Evolutionary conservation across 2,797 vertebrate species (phyloP), one percentile per base, ranked within the genome.

Genomic region (Acanthis flammea): DNA sequence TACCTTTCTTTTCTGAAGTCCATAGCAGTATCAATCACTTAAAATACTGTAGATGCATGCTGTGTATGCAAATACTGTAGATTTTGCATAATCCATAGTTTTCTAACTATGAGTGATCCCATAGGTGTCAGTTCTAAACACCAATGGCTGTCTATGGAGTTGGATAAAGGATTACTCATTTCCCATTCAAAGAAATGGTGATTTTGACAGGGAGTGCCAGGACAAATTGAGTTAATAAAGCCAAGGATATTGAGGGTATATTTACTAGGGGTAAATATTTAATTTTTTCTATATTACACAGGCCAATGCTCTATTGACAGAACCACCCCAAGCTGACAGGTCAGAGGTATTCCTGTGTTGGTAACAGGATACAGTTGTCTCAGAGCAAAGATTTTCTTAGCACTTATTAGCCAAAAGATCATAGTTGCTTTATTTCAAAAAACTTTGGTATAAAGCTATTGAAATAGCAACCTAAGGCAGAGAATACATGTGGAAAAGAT

Each of bases 351-450:
- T 94, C 41, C 44, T 86, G n/a, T 74, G 57, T 47, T 88, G 41
- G 55, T 94, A 94, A 94, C 62, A 92, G 44, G 73, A 51, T 58
- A 62, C 2, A 6, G 62, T 58, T 90, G 50, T 88, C 79, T 95
- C 8, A 3, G 55, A 94, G 68, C 70, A 88, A 73, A 85, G 71
- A 72, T 84, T 94, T 96, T 93, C 77, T 65, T 91, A 80, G 90
- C 62, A 44, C 19, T 84, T 93, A 51, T 17, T 89, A 80, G 71
- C 80, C 74, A 75, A 76, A 93, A 90, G 41, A 66, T 85, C 10
- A 9, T 18, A 55, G 51, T 68, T 95, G 57, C 62, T 93, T 94
- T 92, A 79, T 94, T 96, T 90, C 55, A 91, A 93, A 90, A 83
- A 66, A 65, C 68, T 85, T 85, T 60, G 76, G 31, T 86, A 65